Conservation (phyloP, 1,140 invertebrate species). For the Dolichoris vasculosae region DNA sequence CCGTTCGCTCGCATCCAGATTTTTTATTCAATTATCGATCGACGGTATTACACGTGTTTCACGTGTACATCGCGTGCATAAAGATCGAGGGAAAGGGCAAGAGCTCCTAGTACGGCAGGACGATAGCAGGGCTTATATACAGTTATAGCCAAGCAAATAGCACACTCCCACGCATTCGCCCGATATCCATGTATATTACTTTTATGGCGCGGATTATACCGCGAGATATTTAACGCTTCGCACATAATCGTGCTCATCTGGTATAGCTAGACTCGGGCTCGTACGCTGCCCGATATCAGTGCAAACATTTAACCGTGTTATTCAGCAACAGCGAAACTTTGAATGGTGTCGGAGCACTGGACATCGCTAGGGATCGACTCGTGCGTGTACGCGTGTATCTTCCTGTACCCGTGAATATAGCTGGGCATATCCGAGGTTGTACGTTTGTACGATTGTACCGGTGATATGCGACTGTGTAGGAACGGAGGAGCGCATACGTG, state of each 20-base stretch:
- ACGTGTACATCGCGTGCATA: conserved; percentile 3
- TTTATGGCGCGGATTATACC: conserved; percentile 50
- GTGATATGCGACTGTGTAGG: not conserved
- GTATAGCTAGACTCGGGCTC: not conserved
- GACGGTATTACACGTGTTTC: conserved; percentile 43
- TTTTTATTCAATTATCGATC: conserved; percentile 38
- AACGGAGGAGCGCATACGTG: not conserved
- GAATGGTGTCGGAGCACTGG: not conserved
- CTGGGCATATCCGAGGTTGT: too few species aligned
- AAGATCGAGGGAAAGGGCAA: not conserved
- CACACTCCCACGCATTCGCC: not conserved
- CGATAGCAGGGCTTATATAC: conserved; percentile 21
- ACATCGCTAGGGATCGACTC: not conserved
- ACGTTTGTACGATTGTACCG: not conserved
- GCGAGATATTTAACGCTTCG: conserved; percentile 51
- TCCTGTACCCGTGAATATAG: too few species aligned
- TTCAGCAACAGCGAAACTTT: conserved; percentile 25
- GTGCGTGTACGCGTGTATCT: not conserved
- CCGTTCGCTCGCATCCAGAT: not conserved
- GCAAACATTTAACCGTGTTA: conserved; percentile 42
- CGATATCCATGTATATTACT: conserved; percentile 46
- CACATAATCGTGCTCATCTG: conserved; percentile 49
- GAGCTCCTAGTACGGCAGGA: not conserved
- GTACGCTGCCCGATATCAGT: conserved; percentile 11
- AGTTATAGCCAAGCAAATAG: conserved; percentile 16